phyloP scores from a whole-genome alignment of 2,888 invertebrate species.

The Drosophila algonquin region DNA sequence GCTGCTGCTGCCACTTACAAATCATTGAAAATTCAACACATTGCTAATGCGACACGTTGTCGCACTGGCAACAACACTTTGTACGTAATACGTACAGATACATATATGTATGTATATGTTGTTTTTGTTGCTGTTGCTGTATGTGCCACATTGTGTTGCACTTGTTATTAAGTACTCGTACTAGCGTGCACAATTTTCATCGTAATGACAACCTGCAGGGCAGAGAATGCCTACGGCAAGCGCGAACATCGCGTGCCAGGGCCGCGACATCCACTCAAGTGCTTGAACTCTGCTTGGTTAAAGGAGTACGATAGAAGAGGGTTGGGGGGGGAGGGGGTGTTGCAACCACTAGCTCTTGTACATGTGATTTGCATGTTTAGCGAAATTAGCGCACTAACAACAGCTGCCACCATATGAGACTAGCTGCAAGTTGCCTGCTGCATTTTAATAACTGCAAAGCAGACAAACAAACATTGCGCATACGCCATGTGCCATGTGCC shows the following conservation, averaged over 20 bases:
- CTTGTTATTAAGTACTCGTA: constrained; percentile 72
- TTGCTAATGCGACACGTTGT: constrained; percentile 74
- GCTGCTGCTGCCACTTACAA: constrained; percentile 59
- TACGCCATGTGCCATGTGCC: constrained; percentile 63
- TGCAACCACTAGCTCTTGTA: constrained; percentile 40
- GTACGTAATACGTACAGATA: constrained; percentile 17
- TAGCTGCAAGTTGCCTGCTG: constrained; percentile 49
- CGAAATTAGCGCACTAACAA: constrained; percentile 78
- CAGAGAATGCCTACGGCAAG: constrained; percentile 69
- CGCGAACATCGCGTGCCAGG: constrained; percentile 72
- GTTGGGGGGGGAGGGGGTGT: background rate
- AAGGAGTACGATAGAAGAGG: background rate
- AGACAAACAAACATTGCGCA: constrained; percentile 69
- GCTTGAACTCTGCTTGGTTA: constrained; percentile 49
- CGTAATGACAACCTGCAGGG: constrained; percentile 77
- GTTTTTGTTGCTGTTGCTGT: constrained; percentile 13
- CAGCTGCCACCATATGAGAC: constrained; percentile 59
- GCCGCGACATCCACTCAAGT: constrained; percentile 65
- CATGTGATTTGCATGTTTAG: constrained; percentile 79
- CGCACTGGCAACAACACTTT: constrained; percentile 55
- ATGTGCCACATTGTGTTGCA: constrained; percentile 73
- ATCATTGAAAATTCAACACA: constrained; percentile 78
- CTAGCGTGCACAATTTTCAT: constrained; percentile 74
- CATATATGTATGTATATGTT: background rate
- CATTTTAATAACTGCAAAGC: constrained; percentile 67